phyloP scores from a whole-genome alignment of 2,888 invertebrate genomes.

The Hipparchia semele region DNA sequence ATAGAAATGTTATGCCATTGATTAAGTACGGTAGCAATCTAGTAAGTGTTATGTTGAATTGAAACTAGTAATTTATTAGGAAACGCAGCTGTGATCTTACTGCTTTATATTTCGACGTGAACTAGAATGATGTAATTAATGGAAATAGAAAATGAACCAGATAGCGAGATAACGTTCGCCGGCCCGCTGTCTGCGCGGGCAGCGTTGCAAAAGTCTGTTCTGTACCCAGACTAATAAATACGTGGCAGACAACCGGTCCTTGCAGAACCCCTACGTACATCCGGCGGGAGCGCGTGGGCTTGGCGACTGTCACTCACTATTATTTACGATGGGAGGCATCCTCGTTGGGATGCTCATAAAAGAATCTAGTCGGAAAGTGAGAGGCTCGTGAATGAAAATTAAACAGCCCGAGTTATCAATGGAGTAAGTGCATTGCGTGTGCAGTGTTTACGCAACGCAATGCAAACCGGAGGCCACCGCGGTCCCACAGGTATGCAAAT shows the following conservation, averaged over 20 bases:
- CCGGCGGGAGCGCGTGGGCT: conserved; percentile 75
- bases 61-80: conserved; percentile 69
- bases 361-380: conserved; percentile 53
- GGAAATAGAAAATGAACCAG: conserved; percentile 76
- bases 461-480: conserved; percentile 53
- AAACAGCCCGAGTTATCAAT: conserved; percentile 62
- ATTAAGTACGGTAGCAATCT: conserved; percentile 56
- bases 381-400: conserved; percentile 65
- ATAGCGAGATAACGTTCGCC: conserved; percentile 71
- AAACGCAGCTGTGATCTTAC: conserved; percentile 68
- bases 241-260: conserved; percentile 69
- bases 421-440: conserved; percentile 55
- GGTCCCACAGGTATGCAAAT: conserved; percentile 58
- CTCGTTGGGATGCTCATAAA: conserved; percentile 53
- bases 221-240: conserved; percentile 54
- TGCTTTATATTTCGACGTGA: conserved; percentile 67
- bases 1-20: conserved; percentile 64
- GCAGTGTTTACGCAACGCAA: conserved; percentile 58
- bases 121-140: conserved; percentile 74
- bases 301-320: conserved; percentile 70
- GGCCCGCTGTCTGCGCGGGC: conserved; percentile 74
- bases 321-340: conserved; percentile 67
- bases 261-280: conserved; percentile 79
- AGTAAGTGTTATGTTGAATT: conserved; percentile 65
- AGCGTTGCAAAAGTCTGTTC: conserved; percentile 70